A percentile compares a stretch with the other conserved stretches of the same genome.
These are phyloP conservation scores for Lordiphosa collinella DNA, from an alignment of 1,140 invertebrate genomes.

Conservation along the genomic window DNA sequence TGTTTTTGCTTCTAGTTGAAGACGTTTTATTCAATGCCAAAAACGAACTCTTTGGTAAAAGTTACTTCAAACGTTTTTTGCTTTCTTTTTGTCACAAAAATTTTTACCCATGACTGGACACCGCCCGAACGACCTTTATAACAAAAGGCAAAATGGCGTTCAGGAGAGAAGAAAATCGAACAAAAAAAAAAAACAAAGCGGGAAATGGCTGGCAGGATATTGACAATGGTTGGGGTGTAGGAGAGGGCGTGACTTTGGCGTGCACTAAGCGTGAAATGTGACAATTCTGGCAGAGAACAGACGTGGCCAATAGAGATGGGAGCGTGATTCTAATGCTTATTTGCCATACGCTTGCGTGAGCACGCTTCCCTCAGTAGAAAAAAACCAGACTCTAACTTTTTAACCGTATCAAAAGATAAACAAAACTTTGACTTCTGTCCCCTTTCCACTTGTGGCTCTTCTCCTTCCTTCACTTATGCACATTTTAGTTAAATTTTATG, in stretches of 20 bases:
- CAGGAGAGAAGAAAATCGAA: background rate
- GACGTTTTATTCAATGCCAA: slow-evolving; percentile 72
- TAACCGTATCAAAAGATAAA: slow-evolving; percentile 38
- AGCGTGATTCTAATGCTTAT: background rate
- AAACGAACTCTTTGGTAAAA: slow-evolving; percentile 50
- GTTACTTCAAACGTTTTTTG: slow-evolving; percentile 27
- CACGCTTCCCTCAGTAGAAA: slow-evolving; percentile 1
- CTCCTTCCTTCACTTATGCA: slow-evolving; percentile 42
- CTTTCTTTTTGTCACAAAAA: slow-evolving; percentile 52
- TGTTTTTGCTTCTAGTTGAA: slow-evolving; percentile 70
- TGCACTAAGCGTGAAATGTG: slow-evolving; percentile 56
- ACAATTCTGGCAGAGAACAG: slow-evolving; percentile 20
- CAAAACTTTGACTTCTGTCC: slow-evolving; percentile 25
- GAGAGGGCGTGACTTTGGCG: slow-evolving; percentile 34
- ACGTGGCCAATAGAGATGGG: background rate
- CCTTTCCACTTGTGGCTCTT: slow-evolving; percentile 50
- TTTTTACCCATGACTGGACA: slow-evolving; percentile 64
- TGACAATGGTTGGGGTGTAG: slow-evolving; percentile 38
- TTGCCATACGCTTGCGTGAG: background rate
- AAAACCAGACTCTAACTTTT: slow-evolving; percentile 13
- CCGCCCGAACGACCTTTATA: slow-evolving; percentile 49
- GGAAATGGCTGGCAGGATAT: slow-evolving; percentile 70
- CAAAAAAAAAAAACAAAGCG: slow-evolving; percentile 47
- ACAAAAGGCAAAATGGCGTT: slow-evolving; percentile 22
- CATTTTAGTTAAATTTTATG: slow-evolving; percentile 76